These are phyloP conservation scores for Pycnonotus jocosus DNA, from an alignment of 2,113 vertebrate species.

Conservation along the genomic window DNA sequence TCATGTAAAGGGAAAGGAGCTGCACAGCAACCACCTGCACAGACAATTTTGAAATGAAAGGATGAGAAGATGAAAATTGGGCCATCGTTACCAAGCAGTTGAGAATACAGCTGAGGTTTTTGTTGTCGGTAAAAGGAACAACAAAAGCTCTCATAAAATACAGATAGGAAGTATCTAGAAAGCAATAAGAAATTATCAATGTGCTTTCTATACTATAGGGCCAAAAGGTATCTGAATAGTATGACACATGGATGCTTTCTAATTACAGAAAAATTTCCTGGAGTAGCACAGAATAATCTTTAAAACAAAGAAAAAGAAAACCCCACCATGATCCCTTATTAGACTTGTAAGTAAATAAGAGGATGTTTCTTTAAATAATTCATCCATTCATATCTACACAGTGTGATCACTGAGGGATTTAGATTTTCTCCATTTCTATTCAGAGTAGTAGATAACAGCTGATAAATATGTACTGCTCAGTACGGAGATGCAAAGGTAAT, in stretches of 20 bases:
- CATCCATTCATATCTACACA: background rate
- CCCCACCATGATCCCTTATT: accelerated
- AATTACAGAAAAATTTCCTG: background rate
- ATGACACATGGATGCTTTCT: background rate
- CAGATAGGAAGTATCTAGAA: conserved; percentile 41
- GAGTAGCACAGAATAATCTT: background rate
- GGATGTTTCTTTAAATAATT: background rate
- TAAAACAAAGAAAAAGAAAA: background rate
- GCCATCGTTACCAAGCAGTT: conserved; percentile 68
- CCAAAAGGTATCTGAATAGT: background rate
- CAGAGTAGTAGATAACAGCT: background rate
- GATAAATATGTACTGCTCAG: background rate
- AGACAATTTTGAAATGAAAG: conserved; percentile 67
- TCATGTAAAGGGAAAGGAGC: background rate
- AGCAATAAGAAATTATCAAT: background rate
- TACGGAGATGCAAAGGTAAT: background rate
- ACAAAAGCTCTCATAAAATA: conserved; percentile 48
- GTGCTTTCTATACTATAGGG: background rate
- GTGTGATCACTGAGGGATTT: background rate
- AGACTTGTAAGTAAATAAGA: background rate
- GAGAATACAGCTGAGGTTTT: conserved; percentile 66
- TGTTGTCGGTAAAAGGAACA: conserved; percentile 27
- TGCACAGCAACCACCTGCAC: conserved; percentile 67
- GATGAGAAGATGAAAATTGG: conserved; percentile 60
- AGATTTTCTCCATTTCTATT: background rate